Percentiles rank a stretch among this genome's conserved stretches.
Conservation (phyloP, 1,140 invertebrate species). For the Lepidurus packardi region DNA sequence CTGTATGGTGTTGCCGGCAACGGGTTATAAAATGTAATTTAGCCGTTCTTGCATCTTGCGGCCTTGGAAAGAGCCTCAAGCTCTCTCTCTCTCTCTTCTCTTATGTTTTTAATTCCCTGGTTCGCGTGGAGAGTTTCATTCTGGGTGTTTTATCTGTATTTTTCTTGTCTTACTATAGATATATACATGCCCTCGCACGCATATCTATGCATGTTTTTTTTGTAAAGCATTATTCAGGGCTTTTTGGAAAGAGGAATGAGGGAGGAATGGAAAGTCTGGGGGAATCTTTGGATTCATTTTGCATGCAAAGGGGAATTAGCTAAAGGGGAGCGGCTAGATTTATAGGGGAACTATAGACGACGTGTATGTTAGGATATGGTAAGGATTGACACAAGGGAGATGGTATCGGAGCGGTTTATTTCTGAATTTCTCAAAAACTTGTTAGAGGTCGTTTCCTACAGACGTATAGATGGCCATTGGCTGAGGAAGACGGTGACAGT, state of each 20-base stretch:
- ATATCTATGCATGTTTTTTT: no score
- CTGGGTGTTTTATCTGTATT: no score
- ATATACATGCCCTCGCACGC: no score
- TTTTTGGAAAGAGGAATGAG: not conserved
- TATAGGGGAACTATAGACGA: not conserved
- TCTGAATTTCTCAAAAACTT: not conserved
- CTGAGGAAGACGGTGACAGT: not conserved
- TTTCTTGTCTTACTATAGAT: no score
- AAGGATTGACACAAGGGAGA: not conserved
- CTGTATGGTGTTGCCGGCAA: not conserved
- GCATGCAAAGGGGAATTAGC: not conserved
- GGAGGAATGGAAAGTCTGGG: not conserved
- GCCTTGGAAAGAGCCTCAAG: not conserved
- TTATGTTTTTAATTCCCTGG: no score
- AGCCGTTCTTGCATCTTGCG: not conserved
- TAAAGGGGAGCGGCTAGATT: not conserved
- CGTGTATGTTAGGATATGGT: not conserved
- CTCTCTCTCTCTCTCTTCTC: not conserved
- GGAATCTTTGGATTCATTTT: not conserved
- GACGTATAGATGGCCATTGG: not conserved
- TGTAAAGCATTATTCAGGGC: no score
- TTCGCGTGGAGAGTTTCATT: no score
- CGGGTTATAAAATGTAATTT: constrained; percentile 5
- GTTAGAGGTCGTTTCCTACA: not conserved
- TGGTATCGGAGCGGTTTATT: not conserved